Evolutionary conservation across 2,797 vertebrate species (phyloP).

Genomic region (Poeciliopsis turneri): DNA sequence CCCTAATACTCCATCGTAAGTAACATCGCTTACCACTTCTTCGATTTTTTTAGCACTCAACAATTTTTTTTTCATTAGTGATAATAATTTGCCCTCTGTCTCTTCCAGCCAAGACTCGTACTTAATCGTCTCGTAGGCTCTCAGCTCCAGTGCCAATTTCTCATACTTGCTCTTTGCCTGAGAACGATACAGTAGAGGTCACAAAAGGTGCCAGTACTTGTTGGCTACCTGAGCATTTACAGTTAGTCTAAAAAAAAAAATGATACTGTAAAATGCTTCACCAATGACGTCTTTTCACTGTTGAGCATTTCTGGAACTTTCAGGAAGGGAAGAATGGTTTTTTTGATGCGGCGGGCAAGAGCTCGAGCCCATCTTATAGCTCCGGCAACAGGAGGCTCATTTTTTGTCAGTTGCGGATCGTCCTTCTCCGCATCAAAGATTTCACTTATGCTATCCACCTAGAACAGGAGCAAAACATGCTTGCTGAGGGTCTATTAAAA

Average conservation of each 20-base stretch:
- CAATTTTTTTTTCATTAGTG: constrained; percentile 84
- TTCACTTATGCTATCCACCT: constrained; percentile 85
- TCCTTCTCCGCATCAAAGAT: constrained; percentile 83
- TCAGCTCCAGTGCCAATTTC: constrained; percentile 80
- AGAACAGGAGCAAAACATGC: constrained; percentile 32
- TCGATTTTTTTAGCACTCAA: constrained; percentile 62
- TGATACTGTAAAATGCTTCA: constrained; percentile 55
- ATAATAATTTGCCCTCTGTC: constrained; percentile 74
- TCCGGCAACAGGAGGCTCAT: constrained; percentile 88
- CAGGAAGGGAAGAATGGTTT: constrained; percentile 84
- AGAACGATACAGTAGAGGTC: constrained; percentile 28
- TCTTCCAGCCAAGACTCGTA: constrained; percentile 80
- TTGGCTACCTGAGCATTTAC: background rate
- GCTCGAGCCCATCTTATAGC: constrained; percentile 88
- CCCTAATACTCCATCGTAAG: too few species aligned
- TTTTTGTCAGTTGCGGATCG: constrained; percentile 84
- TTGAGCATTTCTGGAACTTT: constrained; percentile 83
- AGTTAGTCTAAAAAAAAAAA: background rate
- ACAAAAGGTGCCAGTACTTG: background rate
- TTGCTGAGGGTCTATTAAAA: background rate
- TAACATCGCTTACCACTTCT: constrained; percentile 63
- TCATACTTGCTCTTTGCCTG: constrained; percentile 87
- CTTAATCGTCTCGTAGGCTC: constrained; percentile 82
- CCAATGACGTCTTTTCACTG: constrained; percentile 79
- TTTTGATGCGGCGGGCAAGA: constrained; percentile 84